A percentile compares a stretch with the other conserved stretches of the same genome.
These are phyloP conservation scores for Digitonthophagus gazella DNA, from an alignment of 2,888 invertebrate genomes.

Conservation along the genomic window DNA sequence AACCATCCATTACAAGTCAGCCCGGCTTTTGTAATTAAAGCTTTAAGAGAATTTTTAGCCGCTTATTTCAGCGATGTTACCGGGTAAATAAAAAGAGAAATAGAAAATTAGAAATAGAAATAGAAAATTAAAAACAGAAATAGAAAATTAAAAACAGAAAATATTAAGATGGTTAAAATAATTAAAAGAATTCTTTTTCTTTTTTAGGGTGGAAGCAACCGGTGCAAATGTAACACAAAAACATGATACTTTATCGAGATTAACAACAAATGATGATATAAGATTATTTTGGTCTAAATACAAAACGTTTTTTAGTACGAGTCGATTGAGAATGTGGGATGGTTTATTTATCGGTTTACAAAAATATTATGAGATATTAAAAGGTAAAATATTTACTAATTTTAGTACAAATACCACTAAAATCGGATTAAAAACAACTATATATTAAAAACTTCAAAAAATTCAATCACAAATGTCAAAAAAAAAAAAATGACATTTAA, in stretches of 20 bases:
- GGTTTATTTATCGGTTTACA: constrained; percentile 62
- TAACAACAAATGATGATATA: constrained; percentile 57
- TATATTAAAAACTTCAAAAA: no score
- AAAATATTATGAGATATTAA: constrained; percentile 63
- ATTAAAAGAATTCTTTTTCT: constrained; percentile 2
- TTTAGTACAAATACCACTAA: no score
- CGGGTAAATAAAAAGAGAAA: constrained; percentile 39
- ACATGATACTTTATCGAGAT: constrained; percentile 56
- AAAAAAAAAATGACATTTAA: no score
- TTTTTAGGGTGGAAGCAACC: constrained; percentile 42
- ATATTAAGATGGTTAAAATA: neutral
- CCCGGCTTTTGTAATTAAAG: constrained; percentile 64
- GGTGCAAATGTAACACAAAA: constrained; percentile 37
- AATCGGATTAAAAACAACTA: no score
- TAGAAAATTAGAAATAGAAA: no score
- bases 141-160: neutral
- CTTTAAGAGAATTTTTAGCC: constrained; percentile 62
- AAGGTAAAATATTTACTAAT: constrained; percentile 51
- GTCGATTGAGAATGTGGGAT: constrained; percentile 71
- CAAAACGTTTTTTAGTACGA: constrained; percentile 57
- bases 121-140: constrained; percentile 9
- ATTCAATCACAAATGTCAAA: no score
- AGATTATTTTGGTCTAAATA: constrained; percentile 68
- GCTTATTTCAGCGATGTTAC: constrained; percentile 45
- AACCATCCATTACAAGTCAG: constrained; percentile 68